Conservation (phyloP, 2,888 invertebrate species). For the Drosophila mulleri region DNA sequence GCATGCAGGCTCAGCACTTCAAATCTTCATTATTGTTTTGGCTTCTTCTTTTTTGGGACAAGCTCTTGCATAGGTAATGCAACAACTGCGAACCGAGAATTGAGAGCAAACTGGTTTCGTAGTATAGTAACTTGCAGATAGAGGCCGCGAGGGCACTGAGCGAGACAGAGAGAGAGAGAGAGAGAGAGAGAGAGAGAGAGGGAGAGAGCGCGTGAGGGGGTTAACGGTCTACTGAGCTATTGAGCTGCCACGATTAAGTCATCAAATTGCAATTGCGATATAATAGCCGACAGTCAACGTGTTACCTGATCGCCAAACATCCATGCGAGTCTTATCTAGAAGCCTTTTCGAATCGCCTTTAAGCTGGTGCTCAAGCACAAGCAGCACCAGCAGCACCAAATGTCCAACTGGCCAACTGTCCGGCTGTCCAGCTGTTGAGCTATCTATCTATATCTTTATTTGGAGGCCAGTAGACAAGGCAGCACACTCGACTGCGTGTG, state of each 20-base stretch:
- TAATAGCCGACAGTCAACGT: neutral
- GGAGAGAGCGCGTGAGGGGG: neutral
- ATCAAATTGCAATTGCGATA: slow-evolving; percentile 17
- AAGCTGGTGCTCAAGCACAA: neutral
- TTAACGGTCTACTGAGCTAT: slow-evolving; percentile 18
- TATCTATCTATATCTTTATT: slow-evolving; percentile 5
- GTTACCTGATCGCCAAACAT: slow-evolving; percentile 5
- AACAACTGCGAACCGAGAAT: slow-evolving; percentile 33
- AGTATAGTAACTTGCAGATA: slow-evolving; percentile 4
- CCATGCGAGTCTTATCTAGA: slow-evolving; percentile 1
- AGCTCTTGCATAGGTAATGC: slow-evolving; percentile 45
- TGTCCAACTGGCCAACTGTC: neutral
- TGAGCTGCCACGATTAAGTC: slow-evolving; percentile 19
- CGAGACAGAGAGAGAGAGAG: neutral
- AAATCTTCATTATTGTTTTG: slow-evolving; percentile 39
- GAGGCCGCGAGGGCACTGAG: neutral
- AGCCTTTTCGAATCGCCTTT: neutral
- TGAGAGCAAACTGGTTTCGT: slow-evolving; percentile 6
- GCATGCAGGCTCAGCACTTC: slow-evolving; percentile 36
- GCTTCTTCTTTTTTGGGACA: slow-evolving; percentile 17
- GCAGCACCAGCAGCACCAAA: neutral
- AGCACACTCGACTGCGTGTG: neutral
- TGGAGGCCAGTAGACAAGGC: neutral
- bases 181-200: no score
- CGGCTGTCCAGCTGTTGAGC: neutral